Conservation (phyloP, 2,797 vertebrate genomes). For the Pelochelys cantorii region DNA sequence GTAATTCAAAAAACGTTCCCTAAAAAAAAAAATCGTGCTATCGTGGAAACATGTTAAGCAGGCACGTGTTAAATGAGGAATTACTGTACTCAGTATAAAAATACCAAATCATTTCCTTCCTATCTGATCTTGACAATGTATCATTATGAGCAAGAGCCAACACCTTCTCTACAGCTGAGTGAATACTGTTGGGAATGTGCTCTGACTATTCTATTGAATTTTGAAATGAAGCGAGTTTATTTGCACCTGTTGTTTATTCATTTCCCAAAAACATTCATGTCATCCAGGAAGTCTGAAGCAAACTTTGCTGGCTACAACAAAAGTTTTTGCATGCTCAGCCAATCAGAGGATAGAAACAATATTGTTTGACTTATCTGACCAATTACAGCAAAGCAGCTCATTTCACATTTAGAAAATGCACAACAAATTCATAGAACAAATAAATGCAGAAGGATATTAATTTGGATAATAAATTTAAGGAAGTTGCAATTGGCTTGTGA, state of each 20-base stretch:
- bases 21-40: no score
- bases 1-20: no score
- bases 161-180: not conserved
- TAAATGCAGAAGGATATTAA: not conserved
- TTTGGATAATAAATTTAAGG: not conserved
- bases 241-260: not conserved
- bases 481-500: not conserved
- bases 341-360: not conserved
- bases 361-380: not conserved
- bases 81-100: not conserved
- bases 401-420: not conserved
- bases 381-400: not conserved
- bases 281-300: not conserved
- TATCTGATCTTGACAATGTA: not conserved
- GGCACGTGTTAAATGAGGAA: no score
- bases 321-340: not conserved
- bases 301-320: not conserved
- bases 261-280: not conserved
- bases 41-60: no score
- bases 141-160: not conserved
- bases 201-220: not conserved
- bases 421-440: not conserved
- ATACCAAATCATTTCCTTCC: not conserved
- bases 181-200: not conserved
- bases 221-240: not conserved